A percentile compares a stretch with the other conserved stretches of the same genome.
Evolutionary conservation across 2,797 vertebrate genomes (phyloP).

Genomic region (Cuculus canorus): DNA sequence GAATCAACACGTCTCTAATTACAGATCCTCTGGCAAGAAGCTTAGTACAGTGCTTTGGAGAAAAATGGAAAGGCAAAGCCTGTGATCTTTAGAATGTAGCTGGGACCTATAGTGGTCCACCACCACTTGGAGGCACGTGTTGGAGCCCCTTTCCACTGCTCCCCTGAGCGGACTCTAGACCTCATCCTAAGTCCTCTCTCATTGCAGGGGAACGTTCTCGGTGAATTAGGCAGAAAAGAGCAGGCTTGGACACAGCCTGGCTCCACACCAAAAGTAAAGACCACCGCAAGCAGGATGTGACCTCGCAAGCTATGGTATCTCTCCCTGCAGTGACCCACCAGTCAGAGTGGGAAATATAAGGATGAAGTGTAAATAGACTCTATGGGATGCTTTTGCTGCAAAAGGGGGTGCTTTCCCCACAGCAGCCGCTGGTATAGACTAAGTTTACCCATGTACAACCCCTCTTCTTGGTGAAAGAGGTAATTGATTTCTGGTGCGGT

Average conservation of each 20-base stretch:
- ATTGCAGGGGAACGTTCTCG: neutral
- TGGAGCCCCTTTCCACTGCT: neutral
- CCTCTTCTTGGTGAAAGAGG: neutral
- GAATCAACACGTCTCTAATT: neutral
- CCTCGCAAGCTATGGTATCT: neutral
- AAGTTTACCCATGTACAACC: neutral
- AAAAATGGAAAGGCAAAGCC: neutral
- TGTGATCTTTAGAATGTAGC: neutral
- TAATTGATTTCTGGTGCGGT: neutral
- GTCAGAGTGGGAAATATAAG: neutral
- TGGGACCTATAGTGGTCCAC: neutral
- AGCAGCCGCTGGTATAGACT: neutral
- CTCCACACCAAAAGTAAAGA: neutral
- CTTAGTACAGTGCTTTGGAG: neutral
- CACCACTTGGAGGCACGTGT: accelerated
- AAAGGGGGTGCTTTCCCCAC: neutral
- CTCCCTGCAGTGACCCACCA: neutral
- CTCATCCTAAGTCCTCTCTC: neutral
- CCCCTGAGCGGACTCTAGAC: neutral
- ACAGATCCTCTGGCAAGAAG: neutral
- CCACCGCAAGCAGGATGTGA: neutral
- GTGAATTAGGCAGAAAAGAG: neutral
- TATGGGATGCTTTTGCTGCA: neutral
- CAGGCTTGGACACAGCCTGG: neutral
- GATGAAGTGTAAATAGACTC: neutral